Evolutionary conservation across 2,888 invertebrate genomes (phyloP), one percentile per base, ranked within the genome.

Genomic region (Aethes cnicana): DNA sequence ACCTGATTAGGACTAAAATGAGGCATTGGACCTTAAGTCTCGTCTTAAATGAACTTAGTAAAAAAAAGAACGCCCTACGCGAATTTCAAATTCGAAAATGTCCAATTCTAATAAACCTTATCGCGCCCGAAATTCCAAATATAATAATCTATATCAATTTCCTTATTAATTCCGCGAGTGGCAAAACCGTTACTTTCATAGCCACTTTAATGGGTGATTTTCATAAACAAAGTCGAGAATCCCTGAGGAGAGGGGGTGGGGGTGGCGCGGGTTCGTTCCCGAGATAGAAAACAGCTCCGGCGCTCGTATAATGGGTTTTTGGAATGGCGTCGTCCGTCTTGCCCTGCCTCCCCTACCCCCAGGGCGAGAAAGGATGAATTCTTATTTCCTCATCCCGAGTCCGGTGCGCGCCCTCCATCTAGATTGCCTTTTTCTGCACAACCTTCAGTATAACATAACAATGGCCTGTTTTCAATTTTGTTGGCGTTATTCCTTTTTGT

Each of bases 251-350:
- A 68, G 68, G 70, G 66, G 66, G 67, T 66, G 62, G 65, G 68
- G 69, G 66, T 56, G 66, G 59, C 66, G 72, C 78, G 79, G 76
- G 77, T 87, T 90, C 86, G 77, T 79, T 78, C 84, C 84, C 88
- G 81, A 90, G 80, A 81, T 84, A 87, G 84, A 91, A 91, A 91
- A 91, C 92, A 91, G 91, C 90, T 89, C 91, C 85, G 82, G 90
- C 85, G 91, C 91, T 91, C 90, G 92, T 91, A 91, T 92, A 92
- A 92, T 92, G 92, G 92, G 90, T 91, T 91, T 91, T 91, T 91
- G 92, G 92, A 93, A 93, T 93, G 91, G 91, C 92, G 91, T 91
- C 92, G 91, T 92, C 91, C 92, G 90, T 92, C 92, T 92, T 91
- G 84, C 82, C 80, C 83, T n/a, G n/a, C 86, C 83, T 75, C 74